phyloP scores from a whole-genome alignment of 2,113 vertebrate species.

The Cricetomys ansorgei region DNA sequence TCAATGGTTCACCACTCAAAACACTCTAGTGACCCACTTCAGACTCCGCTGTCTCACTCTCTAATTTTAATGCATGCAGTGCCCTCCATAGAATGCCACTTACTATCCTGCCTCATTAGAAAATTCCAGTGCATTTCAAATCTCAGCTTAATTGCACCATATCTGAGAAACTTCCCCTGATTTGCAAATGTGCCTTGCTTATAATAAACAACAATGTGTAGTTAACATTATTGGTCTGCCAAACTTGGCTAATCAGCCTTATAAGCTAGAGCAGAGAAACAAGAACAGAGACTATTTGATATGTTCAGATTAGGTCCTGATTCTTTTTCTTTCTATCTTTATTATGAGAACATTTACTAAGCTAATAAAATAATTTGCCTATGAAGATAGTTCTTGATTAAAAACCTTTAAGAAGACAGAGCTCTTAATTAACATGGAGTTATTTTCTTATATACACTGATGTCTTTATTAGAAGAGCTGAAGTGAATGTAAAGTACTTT shows the following conservation, averaged over 20 bases:
- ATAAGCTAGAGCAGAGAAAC: background rate
- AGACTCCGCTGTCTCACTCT: background rate
- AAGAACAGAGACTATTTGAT: background rate
- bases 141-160: background rate
- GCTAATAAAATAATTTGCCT: conserved; percentile 14
- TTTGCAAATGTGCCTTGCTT: background rate
- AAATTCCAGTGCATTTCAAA: background rate
- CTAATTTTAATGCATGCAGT: background rate
- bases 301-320: background rate
- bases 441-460: conserved; percentile 18
- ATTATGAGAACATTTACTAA: conserved; percentile 27
- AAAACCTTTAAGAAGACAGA: conserved; percentile 7
- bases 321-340: background rate
- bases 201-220: background rate
- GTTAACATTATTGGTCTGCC: background rate
- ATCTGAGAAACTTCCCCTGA: background rate
- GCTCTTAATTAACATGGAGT: background rate
- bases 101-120: background rate
- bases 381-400: conserved; percentile 21
- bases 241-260: background rate
- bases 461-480: conserved; percentile 15
- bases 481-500: conserved; percentile 16
- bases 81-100: background rate
- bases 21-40: background rate
- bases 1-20: background rate